Evolutionary conservation across 2,797 vertebrate species (phyloP).

Genomic region (Takifugu ocellatus): DNA sequence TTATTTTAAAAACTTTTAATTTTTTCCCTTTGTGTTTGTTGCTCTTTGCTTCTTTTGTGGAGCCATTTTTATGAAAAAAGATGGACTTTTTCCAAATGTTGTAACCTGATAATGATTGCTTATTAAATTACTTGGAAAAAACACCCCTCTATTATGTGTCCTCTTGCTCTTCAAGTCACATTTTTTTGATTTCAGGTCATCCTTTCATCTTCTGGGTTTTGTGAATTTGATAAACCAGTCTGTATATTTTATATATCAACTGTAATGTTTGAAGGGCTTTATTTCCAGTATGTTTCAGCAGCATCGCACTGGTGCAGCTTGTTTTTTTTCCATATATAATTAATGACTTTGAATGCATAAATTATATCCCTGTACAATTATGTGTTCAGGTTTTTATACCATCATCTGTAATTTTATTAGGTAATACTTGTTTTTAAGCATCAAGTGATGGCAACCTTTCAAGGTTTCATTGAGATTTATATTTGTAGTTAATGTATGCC

Average conservation of each 20-base stretch:
- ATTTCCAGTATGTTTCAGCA: too few relatives aligned
- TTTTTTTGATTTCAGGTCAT: conserved; percentile 13
- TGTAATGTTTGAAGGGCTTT: too few relatives aligned
- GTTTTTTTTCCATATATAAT: too few relatives aligned
- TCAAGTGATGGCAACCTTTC: conserved; percentile 26
- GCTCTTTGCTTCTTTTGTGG: conserved; percentile 81
- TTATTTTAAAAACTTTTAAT: conserved; percentile 71
- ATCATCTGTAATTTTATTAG: conserved; percentile 15
- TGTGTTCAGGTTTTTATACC: not conserved
- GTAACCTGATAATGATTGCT: conserved; percentile 77
- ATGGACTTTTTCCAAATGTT: conserved; percentile 78
- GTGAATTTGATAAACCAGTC: not conserved
- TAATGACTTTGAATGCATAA: too few relatives aligned
- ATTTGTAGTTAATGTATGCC: conserved; percentile 80
- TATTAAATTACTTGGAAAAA: conserved; percentile 80
- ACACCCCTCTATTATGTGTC: conserved; percentile 66
- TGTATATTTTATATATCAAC: too few relatives aligned
- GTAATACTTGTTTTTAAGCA: conserved; percentile 28
- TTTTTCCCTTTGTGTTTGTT: conserved; percentile 69
- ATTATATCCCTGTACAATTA: not conserved
- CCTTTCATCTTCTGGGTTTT: not conserved
- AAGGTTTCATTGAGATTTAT: conserved; percentile 35
- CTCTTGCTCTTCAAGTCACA: conserved; percentile 69
- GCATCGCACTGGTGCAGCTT: too few relatives aligned
- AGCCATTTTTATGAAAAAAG: conserved; percentile 74